Base-by-base conservation (phyloP, 2,113 vertebrate species). In the Calidris pygmaea region DNA sequence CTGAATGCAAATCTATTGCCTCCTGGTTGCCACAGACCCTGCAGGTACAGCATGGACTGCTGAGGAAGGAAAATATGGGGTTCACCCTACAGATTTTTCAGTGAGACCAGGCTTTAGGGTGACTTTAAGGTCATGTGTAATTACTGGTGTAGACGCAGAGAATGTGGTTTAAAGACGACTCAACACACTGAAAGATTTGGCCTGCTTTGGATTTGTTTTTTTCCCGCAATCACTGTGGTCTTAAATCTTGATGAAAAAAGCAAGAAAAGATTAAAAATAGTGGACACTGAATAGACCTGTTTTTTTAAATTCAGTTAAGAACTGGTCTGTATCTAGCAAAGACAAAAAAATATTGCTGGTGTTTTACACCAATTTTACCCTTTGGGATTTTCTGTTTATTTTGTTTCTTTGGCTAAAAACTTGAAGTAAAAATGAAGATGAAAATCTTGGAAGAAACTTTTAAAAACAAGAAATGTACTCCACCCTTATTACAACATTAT, bases 401-500 rank as follows among this genome's bases (percentile, higher is more conserved):
- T 97, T 94, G 55, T 97, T 97, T 95, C 70, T 97, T 93, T 88
- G 90, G 78, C 71, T 96, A 90, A 96, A 97, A 52, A 95, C 91
- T 97, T 97, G 90, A 81, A 97, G 86, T 83, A 93, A 96, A 97
- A 97, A 65, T 81, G 76, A 96, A 96, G 82, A 97, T 66, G 76
- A 96, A 93, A 88, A 96, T 96, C 70, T 97, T 98, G 96, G 95
- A 97, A 96, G 66, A 74, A 95, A 84, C 92, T 96, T 94, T 83
- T 90, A 72, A 97, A 96, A 97, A 88, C 78, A 96, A 91, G 72
- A 96, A 77, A 87, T 58, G 88, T 58, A 96, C 90, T 93, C 89
- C 93, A 95, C 95, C 94, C 96, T 96, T 96, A 96, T 97, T 98
- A 96, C 89, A 96, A 96, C 94, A 97, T 95, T 91, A 86, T 95